Conservation (phyloP, 2,888 invertebrate genomes). For the Tiliacea citrago region DNA sequence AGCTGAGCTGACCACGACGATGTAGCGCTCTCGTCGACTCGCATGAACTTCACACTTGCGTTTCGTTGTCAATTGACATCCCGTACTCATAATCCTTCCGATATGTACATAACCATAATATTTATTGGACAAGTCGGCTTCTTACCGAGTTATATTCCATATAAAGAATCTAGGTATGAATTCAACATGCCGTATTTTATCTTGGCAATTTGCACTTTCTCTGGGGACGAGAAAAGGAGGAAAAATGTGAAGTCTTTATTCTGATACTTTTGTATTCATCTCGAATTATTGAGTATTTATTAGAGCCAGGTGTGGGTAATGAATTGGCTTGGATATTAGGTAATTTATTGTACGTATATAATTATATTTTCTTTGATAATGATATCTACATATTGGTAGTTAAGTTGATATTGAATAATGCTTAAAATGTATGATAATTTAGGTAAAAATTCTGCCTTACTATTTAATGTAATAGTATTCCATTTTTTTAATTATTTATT, state of each 20-base stretch:
- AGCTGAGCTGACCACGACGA: no score
- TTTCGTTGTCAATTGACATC: no score
- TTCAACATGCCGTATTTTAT: conserved; percentile 32
- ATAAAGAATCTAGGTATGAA: conserved; percentile 20
- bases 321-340: conserved; percentile 6
- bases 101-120: not conserved
- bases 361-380: not conserved
- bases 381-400: not conserved
- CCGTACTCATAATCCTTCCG: no score
- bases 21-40: no score
- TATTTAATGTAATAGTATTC: no score
- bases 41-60: no score
- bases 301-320: not conserved
- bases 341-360: not conserved
- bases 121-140: not conserved
- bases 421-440: not conserved
- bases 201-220: conserved; percentile 28
- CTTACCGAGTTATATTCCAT: not conserved
- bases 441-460: no score
- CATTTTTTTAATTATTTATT: no score
- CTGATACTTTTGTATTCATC: conserved; percentile 6
- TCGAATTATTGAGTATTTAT: conserved; percentile 35
- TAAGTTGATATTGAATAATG: not conserved
- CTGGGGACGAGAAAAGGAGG: not conserved
- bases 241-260: not conserved